Evolutionary conservation across 2,797 vertebrate species (phyloP), one percentile per base, ranked within the genome.

Genomic region (Dendrocincla tyrannina): DNA sequence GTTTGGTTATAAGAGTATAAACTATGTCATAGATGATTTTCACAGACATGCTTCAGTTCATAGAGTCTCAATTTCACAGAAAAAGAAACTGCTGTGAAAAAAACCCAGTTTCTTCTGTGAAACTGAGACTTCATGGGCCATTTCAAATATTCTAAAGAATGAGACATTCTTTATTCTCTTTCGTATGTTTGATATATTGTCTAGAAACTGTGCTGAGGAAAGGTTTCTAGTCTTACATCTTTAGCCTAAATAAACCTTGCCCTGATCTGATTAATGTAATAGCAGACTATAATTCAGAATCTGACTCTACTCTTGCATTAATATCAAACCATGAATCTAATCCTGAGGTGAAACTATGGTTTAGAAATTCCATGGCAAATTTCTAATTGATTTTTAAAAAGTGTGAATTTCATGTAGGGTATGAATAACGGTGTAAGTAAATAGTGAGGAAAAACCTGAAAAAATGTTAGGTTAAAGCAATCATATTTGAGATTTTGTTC

Each of bases 11-110:
- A 76, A 75, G 73, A 81, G 18, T 88, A 68, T 95, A 92, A 87
- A 80, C 94, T 82, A 95, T 95, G 91, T 92, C 80, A 87, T 27
- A 85, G 75, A 88, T 90, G 85, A 90, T 95, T 96, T 97, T 95
- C 77, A 59, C 78, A 97, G 97, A 88, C 91, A 85, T 41, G 25
- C 50, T 68, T 90, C 77, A 50, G 46, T 85, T 97, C 89, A 58
- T 91, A 73, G 85, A 92, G 85, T 81, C 91, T 92, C 88, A 46
- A 30, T 96, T 96, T 93, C 91, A 91, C 59, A 55, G 83, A 86
- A 91, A 5, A 85, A 94, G 39, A 85, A 88, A 76, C 74, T 86
- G 24, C 91, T 88, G 76, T 0, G 0, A 47, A 72, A 88, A 88
- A 47, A 0, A 0, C 3, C 3, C 62, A 75, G 41, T 80, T 96